Evolutionary conservation across 2,888 invertebrate species (phyloP).

Genomic region (Ditula angustiorana): DNA sequence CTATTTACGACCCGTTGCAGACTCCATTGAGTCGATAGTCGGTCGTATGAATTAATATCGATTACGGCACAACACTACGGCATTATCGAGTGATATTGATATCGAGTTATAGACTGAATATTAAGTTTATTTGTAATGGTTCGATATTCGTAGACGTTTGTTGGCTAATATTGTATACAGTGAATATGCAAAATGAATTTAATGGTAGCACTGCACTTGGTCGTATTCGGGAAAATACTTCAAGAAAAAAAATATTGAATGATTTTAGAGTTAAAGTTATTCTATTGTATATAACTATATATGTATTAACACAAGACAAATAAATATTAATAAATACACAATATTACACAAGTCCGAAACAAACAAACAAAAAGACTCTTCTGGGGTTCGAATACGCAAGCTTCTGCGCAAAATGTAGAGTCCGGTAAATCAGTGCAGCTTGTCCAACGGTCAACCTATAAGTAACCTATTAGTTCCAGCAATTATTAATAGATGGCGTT

Average conservation of each 20-base stretch:
- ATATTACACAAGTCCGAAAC: no score
- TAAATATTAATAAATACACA: no score
- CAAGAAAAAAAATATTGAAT: no score
- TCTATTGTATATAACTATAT: no score
- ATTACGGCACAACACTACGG: constrained; percentile 34
- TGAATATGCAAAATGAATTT: no score
- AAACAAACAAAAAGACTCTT: background rate
- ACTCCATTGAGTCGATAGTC: constrained; percentile 37
- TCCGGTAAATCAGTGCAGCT: background rate
- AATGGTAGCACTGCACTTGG: no score
- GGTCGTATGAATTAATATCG: constrained; percentile 35
- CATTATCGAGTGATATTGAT: constrained; percentile 13
- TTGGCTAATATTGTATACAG: no score
- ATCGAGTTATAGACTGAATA: background rate
- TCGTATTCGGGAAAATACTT: no score
- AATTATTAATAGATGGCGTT: background rate
- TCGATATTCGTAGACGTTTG: background rate
- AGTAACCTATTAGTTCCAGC: background rate
- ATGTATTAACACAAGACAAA: no score
- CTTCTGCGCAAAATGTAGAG: no score
- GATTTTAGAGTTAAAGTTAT: no score
- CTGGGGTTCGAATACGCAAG: background rate
- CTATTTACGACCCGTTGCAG: constrained; percentile 39
- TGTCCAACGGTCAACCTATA: background rate
- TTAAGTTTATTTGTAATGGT: background rate